phyloP scores from a whole-genome alignment of 2,888 invertebrate species.

The Archips xylosteana region DNA sequence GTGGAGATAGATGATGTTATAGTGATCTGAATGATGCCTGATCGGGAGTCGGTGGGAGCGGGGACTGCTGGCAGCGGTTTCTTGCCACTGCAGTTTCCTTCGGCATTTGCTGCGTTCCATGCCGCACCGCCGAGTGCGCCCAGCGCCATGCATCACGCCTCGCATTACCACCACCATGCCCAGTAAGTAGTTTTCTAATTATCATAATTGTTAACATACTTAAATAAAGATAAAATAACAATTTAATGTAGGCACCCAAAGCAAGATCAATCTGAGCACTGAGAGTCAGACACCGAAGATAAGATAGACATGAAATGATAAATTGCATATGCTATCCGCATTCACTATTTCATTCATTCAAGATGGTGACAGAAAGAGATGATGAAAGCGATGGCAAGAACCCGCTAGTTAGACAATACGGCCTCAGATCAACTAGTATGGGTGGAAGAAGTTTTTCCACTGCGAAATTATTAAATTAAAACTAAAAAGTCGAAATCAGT shows the following conservation, averaged over 20 bases:
- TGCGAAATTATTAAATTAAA: too few species aligned
- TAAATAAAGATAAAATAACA: background rate
- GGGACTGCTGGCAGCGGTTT: slow-evolving; percentile 85
- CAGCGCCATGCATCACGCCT: slow-evolving; percentile 86
- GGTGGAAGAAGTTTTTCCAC: too few species aligned
- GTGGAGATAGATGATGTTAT: slow-evolving; percentile 60
- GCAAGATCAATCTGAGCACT: too few species aligned
- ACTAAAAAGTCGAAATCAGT: too few species aligned
- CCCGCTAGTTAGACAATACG: too few species aligned
- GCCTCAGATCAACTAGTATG: too few species aligned
- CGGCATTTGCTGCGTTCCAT: slow-evolving; percentile 87
- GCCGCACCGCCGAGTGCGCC: slow-evolving; percentile 86
- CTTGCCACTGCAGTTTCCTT: slow-evolving; percentile 85
- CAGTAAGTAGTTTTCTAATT: slow-evolving; percentile 68
- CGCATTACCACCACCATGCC: slow-evolving; percentile 82
- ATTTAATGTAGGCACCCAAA: background rate
- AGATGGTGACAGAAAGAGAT: too few species aligned
- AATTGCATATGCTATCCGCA: too few species aligned
- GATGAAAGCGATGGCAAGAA: too few species aligned
- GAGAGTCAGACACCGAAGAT: too few species aligned
- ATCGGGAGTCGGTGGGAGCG: slow-evolving; percentile 83
- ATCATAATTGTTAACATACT: slow-evolving; percentile 34
- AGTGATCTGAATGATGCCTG: slow-evolving; percentile 80
- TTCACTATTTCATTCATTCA: too few species aligned
- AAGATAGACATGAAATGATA: too few species aligned